These are phyloP conservation scores for Zaprionus gabonicus DNA, from an alignment of 1,140 invertebrate genomes.

Conservation along the genomic window DNA sequence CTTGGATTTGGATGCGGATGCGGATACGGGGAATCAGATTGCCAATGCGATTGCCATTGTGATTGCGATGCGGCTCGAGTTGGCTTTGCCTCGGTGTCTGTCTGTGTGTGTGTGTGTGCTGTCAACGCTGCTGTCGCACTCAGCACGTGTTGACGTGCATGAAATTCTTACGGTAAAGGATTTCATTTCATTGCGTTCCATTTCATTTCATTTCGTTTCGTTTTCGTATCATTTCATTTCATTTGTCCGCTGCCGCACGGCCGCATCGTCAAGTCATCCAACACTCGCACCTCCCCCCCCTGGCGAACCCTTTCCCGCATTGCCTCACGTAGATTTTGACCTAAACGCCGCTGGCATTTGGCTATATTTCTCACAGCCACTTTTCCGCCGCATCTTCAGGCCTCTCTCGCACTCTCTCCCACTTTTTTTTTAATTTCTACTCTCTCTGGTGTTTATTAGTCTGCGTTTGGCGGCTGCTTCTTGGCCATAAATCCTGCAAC, in stretches of 20 bases:
- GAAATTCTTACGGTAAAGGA: slow-evolving; percentile 81
- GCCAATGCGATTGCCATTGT: not conserved
- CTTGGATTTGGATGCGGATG: slow-evolving; percentile 6
- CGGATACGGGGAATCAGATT: slow-evolving; percentile 1
- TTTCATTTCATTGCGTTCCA: slow-evolving; percentile 69
- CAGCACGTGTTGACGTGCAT: slow-evolving; percentile 79
- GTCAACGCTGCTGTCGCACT: slow-evolving; percentile 67
- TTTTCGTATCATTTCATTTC: slow-evolving; percentile 46
- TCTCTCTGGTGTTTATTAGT: slow-evolving; percentile 65
- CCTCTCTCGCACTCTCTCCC: not conserved
- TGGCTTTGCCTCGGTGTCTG: not conserved
- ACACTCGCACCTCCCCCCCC: slow-evolving; percentile 25
- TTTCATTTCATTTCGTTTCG: slow-evolving; percentile 67
- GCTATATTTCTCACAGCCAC: slow-evolving; percentile 56
- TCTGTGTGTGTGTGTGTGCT: slow-evolving; percentile 26
- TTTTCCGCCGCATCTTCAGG: slow-evolving; percentile 35
- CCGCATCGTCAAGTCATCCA: slow-evolving; percentile 53
- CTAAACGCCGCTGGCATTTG: slow-evolving; percentile 45
- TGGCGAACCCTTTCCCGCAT: slow-evolving; percentile 32
- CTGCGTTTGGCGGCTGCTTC: slow-evolving; percentile 66
- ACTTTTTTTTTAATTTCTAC: slow-evolving; percentile 47
- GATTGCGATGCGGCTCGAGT: not conserved
- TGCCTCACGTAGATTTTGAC: slow-evolving; percentile 53
- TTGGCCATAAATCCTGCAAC: slow-evolving; percentile 75
- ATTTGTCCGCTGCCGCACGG: slow-evolving; percentile 61